Conservation (phyloP, 2,888 invertebrate species). For the Brenthis daphne region DNA sequence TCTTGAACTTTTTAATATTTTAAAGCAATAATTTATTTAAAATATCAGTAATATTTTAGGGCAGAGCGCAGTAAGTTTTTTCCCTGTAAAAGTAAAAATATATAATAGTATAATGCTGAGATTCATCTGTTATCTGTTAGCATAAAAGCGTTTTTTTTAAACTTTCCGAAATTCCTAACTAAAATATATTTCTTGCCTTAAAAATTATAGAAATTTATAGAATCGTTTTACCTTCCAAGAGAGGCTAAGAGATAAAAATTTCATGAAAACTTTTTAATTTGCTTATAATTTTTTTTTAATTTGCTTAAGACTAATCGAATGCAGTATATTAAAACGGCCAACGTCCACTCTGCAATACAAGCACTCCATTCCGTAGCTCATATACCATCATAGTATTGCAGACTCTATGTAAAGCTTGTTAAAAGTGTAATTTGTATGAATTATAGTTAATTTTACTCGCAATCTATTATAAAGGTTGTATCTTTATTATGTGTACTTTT, state of each 20-base stretch:
- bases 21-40: background rate
- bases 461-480: constrained; percentile 23
- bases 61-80: too few species aligned
- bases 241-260: too few species aligned
- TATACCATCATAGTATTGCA: constrained; percentile 16
- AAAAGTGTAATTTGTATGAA: constrained; percentile 25
- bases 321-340: constrained; percentile 40
- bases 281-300: background rate
- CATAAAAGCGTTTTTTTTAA: too few species aligned
- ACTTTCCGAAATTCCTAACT: too few species aligned
- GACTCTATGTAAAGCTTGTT: rapidly evolving
- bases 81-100: too few species aligned
- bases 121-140: too few species aligned
- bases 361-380: constrained; percentile 24
- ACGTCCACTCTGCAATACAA: constrained; percentile 41
- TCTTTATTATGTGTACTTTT: constrained; percentile 7
- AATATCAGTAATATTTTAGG: background rate
- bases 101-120: too few species aligned
- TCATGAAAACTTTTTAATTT: background rate
- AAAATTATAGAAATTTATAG: too few species aligned
- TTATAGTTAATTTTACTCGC: background rate
- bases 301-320: constrained; percentile 26
- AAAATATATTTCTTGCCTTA: too few species aligned
- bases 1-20: constrained; percentile 21
- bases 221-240: too few species aligned